A percentile compares a stretch with the other conserved stretches of the same genome.
phyloP scores from a whole-genome alignment of 1,140 invertebrate genomes.

The Tribolium madens region DNA sequence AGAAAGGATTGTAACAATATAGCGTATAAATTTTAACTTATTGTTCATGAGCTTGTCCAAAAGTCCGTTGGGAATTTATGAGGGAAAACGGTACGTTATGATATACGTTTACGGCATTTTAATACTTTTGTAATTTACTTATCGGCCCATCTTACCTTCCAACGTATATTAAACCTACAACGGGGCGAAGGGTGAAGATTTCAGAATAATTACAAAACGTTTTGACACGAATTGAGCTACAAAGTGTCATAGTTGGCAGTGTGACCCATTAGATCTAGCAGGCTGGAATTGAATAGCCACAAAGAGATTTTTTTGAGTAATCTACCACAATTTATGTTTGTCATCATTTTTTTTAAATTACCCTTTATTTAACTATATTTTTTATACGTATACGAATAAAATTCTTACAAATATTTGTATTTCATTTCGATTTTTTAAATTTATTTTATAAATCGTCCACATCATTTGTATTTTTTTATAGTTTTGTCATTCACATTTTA shows the following conservation, averaged over 20 bases:
- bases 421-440: too few species aligned
- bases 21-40: constrained; percentile 56
- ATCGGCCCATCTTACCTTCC: constrained; percentile 32
- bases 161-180: constrained; percentile 26
- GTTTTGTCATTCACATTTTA: too few species aligned
- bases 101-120: constrained; percentile 38
- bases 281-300: too few species aligned
- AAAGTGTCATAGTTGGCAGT: not conserved
- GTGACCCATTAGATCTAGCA: too few species aligned
- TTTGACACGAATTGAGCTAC: not conserved
- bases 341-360: too few species aligned
- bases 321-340: too few species aligned
- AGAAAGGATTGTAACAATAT: constrained; percentile 57
- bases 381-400: too few species aligned
- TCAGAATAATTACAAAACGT: constrained; percentile 7
- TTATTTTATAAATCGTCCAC: too few species aligned
- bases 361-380: too few species aligned
- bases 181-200: not conserved
- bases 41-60: constrained; percentile 43
- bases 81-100: constrained; percentile 46
- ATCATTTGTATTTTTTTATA: too few species aligned
- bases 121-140: constrained; percentile 39
- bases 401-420: too few species aligned
- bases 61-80: constrained; percentile 49
- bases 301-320: too few species aligned